Evolutionary conservation across 2,797 vertebrate genomes (phyloP).

Genomic region (Peromyscus attwateri): DNA sequence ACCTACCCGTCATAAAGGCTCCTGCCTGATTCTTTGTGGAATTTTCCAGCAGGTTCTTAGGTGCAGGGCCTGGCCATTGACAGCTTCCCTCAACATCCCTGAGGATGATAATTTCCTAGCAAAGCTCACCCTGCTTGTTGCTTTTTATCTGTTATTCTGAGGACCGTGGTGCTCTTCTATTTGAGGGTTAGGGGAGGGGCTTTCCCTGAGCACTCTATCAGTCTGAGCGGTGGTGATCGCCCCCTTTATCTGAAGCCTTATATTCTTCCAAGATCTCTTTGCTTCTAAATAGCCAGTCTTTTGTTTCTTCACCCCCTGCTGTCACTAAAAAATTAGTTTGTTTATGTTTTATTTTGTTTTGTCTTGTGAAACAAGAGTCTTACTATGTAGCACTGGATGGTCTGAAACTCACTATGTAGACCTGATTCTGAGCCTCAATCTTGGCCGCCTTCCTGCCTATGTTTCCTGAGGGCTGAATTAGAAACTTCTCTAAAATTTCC

Average conservation of each 20-base stretch:
- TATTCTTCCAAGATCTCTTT: not conserved
- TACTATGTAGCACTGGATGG: no score
- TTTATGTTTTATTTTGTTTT: not conserved
- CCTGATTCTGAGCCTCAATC: not conserved
- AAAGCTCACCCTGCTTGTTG: not conserved
- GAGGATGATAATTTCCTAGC: not conserved
- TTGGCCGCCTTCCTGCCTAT: not conserved
- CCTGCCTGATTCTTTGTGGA: not conserved
- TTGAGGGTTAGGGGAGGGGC: no score
- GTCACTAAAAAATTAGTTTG: not conserved
- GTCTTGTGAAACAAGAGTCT: not conserved
- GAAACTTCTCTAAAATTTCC: not conserved
- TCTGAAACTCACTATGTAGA: not conserved
- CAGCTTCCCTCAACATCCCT: not conserved
- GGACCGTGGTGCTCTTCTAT: not conserved
- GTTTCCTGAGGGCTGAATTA: not conserved
- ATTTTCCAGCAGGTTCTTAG: not conserved
- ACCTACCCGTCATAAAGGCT: accelerated
- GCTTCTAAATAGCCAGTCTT: not conserved
- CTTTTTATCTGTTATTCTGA: not conserved
- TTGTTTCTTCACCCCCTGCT: not conserved
- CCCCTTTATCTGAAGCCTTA: not conserved
- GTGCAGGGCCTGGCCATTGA: not conserved
- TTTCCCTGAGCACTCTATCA: not conserved
- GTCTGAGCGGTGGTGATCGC: no score